Percentiles rank a stretch among this genome's conserved stretches.
Conservation (phyloP, 1,140 invertebrate genomes). For the Sycophaga agraensis region DNA sequence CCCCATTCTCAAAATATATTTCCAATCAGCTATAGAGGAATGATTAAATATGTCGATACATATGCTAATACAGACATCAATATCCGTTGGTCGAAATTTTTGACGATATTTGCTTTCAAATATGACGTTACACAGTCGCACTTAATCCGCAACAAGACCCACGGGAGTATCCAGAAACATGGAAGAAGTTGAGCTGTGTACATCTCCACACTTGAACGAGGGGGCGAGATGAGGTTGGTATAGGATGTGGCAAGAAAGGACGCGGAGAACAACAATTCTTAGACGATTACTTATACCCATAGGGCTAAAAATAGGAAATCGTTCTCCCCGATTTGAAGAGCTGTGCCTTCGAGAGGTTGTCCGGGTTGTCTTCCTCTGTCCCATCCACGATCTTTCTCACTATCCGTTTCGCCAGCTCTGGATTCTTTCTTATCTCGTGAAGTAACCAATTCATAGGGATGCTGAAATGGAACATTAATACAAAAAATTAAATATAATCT, state of each 20-base stretch:
- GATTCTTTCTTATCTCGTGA: slow-evolving; percentile 37
- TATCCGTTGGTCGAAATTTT: neutral
- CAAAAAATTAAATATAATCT: neutral
- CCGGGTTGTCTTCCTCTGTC: slow-evolving; percentile 28
- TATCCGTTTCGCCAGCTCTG: slow-evolving; percentile 36
- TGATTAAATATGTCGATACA: too few species aligned
- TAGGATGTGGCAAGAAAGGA: neutral
- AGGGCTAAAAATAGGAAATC: slow-evolving; percentile 33
- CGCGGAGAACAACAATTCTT: neutral
- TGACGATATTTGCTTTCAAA: neutral
- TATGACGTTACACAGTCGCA: neutral
- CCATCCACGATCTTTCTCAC: slow-evolving; percentile 34
- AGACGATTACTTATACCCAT: slow-evolving; percentile 2
- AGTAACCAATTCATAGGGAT: slow-evolving; percentile 35
- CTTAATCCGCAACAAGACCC: too few species aligned
- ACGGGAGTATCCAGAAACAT: neutral
- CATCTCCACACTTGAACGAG: neutral
- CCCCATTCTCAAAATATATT: neutral
- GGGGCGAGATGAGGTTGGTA: neutral
- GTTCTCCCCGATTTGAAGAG: slow-evolving; percentile 35
- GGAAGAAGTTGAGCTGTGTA: neutral
- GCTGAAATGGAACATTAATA: slow-evolving; percentile 22
- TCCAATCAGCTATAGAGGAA: too few species aligned
- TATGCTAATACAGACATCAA: too few species aligned
- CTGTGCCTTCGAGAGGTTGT: slow-evolving; percentile 28